Evolutionary conservation across 1,140 invertebrate genomes (phyloP).

Genomic region (Drosophila watanabei): DNA sequence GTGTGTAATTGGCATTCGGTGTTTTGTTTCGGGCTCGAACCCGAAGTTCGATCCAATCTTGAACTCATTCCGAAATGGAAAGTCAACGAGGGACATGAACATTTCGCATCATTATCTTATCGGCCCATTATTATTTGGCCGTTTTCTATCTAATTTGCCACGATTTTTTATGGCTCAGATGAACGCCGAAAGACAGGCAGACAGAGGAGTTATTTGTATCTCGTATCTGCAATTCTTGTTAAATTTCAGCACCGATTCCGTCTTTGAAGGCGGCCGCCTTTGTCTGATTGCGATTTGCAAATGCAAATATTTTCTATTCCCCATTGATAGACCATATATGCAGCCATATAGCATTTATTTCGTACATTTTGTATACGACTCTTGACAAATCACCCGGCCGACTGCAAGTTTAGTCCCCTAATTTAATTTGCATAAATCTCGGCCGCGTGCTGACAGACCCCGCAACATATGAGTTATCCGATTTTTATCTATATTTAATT

Average conservation of each 20-base stretch:
- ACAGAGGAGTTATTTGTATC: conserved; percentile 34
- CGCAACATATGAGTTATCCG: conserved; percentile 67
- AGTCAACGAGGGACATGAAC: conserved; percentile 57
- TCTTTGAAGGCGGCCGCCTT: conserved; percentile 70
- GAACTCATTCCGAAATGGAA: conserved; percentile 76
- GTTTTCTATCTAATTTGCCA: conserved; percentile 58
- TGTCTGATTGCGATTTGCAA: conserved; percentile 36
- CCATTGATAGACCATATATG: conserved; percentile 36
- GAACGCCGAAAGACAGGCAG: conserved; percentile 20
- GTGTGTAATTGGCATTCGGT: conserved; percentile 69
- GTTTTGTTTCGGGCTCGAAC: conserved; percentile 28
- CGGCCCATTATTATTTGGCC: conserved; percentile 45
- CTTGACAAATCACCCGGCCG: conserved; percentile 43
- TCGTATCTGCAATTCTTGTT: conserved; percentile 60
- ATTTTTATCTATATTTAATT: conserved; percentile 80
- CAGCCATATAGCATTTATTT: conserved; percentile 30
- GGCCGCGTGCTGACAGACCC: conserved; percentile 30
- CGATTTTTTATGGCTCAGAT: conserved; percentile 70
- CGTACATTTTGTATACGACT: conserved; percentile 7
- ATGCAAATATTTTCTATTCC: conserved; percentile 65
- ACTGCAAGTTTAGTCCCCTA: conserved; percentile 38
- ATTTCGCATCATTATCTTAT: conserved; percentile 70
- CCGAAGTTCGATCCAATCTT: conserved; percentile 56
- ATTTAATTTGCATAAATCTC: conserved; percentile 49
- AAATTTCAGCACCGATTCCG: conserved; percentile 43